These are phyloP conservation scores for Chironomus tepperi DNA, from an alignment of 1,140 invertebrate species.

Conservation along the genomic window DNA sequence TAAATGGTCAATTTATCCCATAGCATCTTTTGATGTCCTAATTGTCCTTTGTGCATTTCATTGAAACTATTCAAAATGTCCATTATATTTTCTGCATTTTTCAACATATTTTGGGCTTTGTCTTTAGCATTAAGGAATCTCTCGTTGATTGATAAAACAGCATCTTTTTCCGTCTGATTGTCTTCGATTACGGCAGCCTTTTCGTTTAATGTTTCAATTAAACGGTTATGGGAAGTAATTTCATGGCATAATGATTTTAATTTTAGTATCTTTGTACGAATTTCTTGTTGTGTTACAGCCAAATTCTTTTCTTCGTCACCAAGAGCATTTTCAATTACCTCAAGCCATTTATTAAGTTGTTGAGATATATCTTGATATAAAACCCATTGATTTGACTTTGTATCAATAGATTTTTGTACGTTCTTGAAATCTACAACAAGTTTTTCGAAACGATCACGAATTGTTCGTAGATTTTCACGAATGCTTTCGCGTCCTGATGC, in stretches of 20 bases:
- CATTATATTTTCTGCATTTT: conserved; percentile 61
- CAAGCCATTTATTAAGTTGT: conserved; percentile 76
- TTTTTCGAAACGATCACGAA: conserved; percentile 77
- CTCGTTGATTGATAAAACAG: conserved; percentile 57
- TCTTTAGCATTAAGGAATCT: conserved; percentile 64
- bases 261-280: conserved; percentile 76
- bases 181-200: conserved; percentile 60
- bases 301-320: conserved; percentile 60
- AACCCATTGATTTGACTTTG: conserved; percentile 71
- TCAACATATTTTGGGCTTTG: conserved; percentile 51
- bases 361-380: conserved; percentile 78
- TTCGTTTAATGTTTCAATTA: conserved; percentile 81
- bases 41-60: conserved; percentile 72
- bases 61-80: conserved; percentile 75
- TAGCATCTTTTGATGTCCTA: conserved; percentile 79
- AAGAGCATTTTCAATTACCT: conserved; percentile 72
- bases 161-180: conserved; percentile 48
- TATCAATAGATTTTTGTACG: conserved; percentile 74
- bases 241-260: conserved; percentile 82
- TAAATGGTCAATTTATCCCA: conserved; percentile 71
- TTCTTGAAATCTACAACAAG: conserved; percentile 69
- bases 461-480: conserved; percentile 65
- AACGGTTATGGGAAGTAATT: conserved; percentile 77
- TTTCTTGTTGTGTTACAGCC: conserved; percentile 69
- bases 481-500: conserved; percentile 81